Percentiles rank a stretch among this genome's conserved stretches.
Evolutionary conservation across 2,797 vertebrate species (phyloP).

Genomic region (Alfaro cultratus): DNA sequence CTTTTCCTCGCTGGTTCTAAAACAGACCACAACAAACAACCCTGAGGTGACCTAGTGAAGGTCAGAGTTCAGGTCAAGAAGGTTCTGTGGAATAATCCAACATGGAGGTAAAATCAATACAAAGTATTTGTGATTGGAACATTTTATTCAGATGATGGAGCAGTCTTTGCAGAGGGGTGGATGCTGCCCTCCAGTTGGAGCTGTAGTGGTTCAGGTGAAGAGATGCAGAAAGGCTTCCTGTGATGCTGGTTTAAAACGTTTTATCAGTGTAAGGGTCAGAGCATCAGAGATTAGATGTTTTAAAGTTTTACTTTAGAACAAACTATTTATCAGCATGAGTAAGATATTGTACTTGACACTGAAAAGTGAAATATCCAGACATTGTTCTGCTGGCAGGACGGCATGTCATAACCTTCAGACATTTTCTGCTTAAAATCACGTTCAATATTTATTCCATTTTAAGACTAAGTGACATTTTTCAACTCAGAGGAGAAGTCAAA

Average conservation of each 20-base stretch:
- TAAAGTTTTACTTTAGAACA: too few relatives aligned
- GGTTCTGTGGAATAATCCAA: background rate
- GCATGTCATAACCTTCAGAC: background rate
- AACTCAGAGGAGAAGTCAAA: background rate
- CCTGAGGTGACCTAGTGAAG: background rate
- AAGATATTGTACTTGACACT: background rate
- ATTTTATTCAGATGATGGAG: background rate
- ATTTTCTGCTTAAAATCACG: background rate
- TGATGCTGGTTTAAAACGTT: too few relatives aligned
- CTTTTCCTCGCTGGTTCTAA: background rate
- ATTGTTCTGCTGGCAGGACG: background rate
- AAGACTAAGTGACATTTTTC: background rate
- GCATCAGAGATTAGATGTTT: background rate
- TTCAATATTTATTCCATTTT: background rate
- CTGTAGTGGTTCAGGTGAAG: background rate
- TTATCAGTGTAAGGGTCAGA: background rate
- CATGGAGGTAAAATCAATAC: background rate
- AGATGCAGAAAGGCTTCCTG: background rate
- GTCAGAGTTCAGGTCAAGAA: background rate
- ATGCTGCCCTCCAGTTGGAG: background rate
- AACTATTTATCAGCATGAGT: background rate
- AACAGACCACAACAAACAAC: background rate
- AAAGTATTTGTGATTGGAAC: background rate
- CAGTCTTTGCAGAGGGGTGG: background rate
- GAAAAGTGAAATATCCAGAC: background rate